Evolutionary conservation across 64 coral and sea anemone species (phyloP), one percentile per base, ranked within the genome.

Genomic region (Stichodactyla helianthus): DNA sequence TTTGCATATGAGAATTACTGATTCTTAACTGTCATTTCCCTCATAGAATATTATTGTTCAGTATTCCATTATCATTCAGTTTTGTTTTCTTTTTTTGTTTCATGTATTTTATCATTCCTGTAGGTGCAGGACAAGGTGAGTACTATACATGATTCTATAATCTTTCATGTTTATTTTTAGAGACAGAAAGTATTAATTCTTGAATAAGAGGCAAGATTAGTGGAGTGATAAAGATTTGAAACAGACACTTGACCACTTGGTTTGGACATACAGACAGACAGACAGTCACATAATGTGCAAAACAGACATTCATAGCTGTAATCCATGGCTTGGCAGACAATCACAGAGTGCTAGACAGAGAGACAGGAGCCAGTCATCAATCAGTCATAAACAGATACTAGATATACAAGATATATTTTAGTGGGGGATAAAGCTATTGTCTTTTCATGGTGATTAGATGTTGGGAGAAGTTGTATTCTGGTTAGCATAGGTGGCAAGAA

Each of bases 391-490:
- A 44, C 1, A 5, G 1, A 59, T 1, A 59, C 9, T 16, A 59
- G 35, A 12, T 59, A 59, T 15, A 63, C 6, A 19, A 20, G 20
- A n/a, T 18, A 18, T 65, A 22, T 65, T 2, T 65, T 13, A 22
- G 20, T 65, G 7, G 62, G 17, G 13, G 14, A 17, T 60, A 60
- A 60, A 15, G 5, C 62, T n/a, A 0, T 44, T 28, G 10, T 53
- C n/a, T 52, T 64, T 86, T 31, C 16, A 25, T 80, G 9, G 7
- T 1, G 12, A 27, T 27, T 56, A 95, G 97, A 99, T 95, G 97
- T 99, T 93, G 97, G 97, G 14, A 89, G 97, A 58, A 99, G 97
- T 57, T 99, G 97, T 86, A 99, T 99, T 27, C 71, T 99, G 83
- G 97, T 99, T 28, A 95, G 93, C 2, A 88, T 99, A 83, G 97